These are phyloP conservation scores for Apodemia mormo DNA, from an alignment of 2,888 invertebrate genomes.

Conservation along the genomic window DNA sequence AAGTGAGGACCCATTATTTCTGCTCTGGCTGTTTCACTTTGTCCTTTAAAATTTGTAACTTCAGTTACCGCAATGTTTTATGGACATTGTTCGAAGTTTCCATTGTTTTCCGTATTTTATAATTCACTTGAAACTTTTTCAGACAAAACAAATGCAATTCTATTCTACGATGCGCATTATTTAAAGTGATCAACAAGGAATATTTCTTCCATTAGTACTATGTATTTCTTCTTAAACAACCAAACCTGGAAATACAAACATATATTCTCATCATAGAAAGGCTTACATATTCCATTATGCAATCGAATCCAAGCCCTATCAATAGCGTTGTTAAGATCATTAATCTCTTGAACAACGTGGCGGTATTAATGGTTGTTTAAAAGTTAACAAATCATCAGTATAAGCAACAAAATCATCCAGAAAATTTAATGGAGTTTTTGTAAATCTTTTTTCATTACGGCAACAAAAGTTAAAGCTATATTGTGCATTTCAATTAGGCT, in stretches of 20 bases:
- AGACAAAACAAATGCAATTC: neutral
- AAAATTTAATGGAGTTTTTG: neutral
- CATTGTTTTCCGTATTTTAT: slow-evolving; percentile 18
- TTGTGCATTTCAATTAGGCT: slow-evolving; percentile 11
- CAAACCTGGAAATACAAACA: neutral
- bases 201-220: neutral
- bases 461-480: neutral
- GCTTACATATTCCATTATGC: no score
- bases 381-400: neutral
- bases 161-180: neutral
- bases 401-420: neutral
- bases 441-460: neutral
- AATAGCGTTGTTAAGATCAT: neutral
- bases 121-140: slow-evolving; percentile 5
- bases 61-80: slow-evolving; percentile 21
- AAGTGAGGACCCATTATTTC: slow-evolving; percentile 32
- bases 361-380: neutral
- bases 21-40: slow-evolving; percentile 25
- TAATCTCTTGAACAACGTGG: neutral
- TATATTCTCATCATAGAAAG: neutral
- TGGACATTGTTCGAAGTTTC: slow-evolving; percentile 23
- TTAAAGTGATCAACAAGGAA: neutral
- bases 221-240: neutral
- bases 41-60: slow-evolving; percentile 23
- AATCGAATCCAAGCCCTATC: no score